Conservation (phyloP, 2,113 vertebrate genomes). For the Heterotis niloticus region DNA sequence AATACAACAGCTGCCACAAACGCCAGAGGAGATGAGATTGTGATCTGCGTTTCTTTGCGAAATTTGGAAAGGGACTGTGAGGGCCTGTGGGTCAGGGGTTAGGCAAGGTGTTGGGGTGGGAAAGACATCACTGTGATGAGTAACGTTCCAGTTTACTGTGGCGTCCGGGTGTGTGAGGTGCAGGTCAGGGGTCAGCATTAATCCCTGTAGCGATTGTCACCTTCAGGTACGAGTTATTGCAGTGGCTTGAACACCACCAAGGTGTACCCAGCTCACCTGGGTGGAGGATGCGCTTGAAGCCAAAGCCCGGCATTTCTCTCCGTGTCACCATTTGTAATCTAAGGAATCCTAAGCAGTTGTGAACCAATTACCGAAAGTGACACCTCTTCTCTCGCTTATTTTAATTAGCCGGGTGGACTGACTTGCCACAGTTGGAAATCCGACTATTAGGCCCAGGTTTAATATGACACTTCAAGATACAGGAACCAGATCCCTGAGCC, state of each 20-base stretch:
- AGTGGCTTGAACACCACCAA: too few species aligned
- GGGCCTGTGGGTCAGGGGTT: not conserved
- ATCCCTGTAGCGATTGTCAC: not conserved
- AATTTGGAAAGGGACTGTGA: not conserved
- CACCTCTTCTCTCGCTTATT: constrained; percentile 3
- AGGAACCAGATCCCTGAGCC: not conserved
- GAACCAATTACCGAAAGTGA: constrained; percentile 13
- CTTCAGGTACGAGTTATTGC: too few species aligned
- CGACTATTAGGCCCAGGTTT: not conserved
- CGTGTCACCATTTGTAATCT: not conserved
- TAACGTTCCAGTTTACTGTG: constrained; percentile 2
- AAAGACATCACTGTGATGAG: not conserved
- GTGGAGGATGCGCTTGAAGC: not conserved
- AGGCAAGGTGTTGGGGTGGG: not conserved
- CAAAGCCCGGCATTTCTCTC: not conserved
- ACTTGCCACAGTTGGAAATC: not conserved
- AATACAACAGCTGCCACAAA: too few species aligned
- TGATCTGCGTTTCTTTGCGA: too few species aligned
- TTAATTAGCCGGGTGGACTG: not conserved
- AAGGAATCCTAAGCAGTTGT: not conserved
- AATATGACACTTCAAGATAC: not conserved
- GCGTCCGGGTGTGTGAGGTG: not conserved
- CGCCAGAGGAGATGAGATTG: not conserved
- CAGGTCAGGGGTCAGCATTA: not conserved
- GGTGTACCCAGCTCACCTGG: not conserved